Base-by-base conservation (phyloP, 2,113 vertebrate species). In the Oreochromis aureus region DNA sequence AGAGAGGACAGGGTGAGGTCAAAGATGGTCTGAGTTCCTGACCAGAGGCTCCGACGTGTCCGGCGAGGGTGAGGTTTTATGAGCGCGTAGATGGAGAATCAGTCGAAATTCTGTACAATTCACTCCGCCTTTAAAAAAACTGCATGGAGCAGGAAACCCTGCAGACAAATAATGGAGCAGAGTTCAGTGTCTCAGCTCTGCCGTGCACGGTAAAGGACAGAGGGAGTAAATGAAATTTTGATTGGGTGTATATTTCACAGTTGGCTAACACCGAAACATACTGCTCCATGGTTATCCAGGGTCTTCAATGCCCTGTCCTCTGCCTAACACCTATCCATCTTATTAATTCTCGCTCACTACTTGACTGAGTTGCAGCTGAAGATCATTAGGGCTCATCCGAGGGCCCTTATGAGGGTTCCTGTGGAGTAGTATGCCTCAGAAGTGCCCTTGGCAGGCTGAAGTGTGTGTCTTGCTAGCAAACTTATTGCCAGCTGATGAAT, bases 341-440 rank as follows among this genome's bases (percentile, higher is more conserved):
- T 85, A 91, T 91, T 92, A 90, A 92, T 90, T 93, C 90, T 93
- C 84, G 63, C 84, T 90, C 89, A 85, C 89, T 86, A 86, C 94
- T 89, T 91, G 85, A 94, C 92, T 91, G 91, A 93, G 90, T 92
- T 92, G 91, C 94, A 94, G 92, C 91, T 93, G 94, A 94, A 93
- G 91, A 93, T 94, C 91, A 94, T 95, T 91, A 93, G 94, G 93
- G 91, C 89, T 90, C 93, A 91, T 95, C 90, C n/a, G 88, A 91
- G 92, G 93, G 91, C 89, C 93, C 92, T 95, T 94, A 91, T 90
- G 92, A 92, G 90, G 93, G 90, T 89, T 91, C 90, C 91, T 88
- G 88, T 91, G 91, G 93, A 91, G 90, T 85, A 81, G 88, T 87
- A 58, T 83, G 89, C 90, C 93, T 92, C 95, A 92, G 93, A 94